Evolutionary conservation across 2,113 vertebrate genomes (phyloP).

Genomic region (Coracopsis vasa): DNA sequence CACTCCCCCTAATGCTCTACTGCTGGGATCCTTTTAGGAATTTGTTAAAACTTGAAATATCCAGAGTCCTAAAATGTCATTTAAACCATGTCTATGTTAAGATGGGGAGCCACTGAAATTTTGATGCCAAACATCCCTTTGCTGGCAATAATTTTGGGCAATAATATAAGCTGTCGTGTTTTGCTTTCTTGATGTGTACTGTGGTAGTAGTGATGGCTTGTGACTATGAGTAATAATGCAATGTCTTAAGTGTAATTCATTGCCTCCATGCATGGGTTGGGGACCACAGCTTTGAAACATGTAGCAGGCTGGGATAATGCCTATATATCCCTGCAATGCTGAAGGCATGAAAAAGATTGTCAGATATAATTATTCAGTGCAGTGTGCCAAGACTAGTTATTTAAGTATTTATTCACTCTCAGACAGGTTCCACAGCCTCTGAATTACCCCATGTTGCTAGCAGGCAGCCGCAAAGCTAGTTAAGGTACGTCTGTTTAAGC

Average conservation of each 20-base stretch:
- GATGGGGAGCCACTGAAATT: not conserved
- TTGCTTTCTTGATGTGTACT: not conserved
- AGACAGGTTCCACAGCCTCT: constrained; percentile 14
- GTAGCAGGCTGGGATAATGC: constrained; percentile 10
- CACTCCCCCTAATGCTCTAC: not conserved
- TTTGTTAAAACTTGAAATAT: not conserved
- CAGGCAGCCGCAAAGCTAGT: constrained; percentile 9
- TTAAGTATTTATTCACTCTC: constrained; percentile 27
- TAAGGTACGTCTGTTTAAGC: not conserved
- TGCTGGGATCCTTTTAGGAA: not conserved
- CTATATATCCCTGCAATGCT: not conserved
- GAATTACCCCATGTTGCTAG: constrained; percentile 16
- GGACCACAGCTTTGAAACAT: not conserved
- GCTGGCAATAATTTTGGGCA: not conserved
- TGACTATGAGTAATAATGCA: not conserved
- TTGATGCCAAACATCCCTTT: not conserved
- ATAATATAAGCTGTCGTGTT: not conserved
- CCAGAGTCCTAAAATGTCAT: not conserved
- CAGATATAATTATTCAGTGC: constrained; percentile 22
- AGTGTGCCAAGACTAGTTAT: constrained; percentile 30
- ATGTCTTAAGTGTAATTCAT: not conserved
- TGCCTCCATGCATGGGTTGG: not conserved
- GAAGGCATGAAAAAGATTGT: constrained; percentile 21
- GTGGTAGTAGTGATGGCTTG: not conserved
- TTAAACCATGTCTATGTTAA: not conserved